Conservation (phyloP, 2,888 invertebrate genomes). For the Seira sanloemensis region DNA sequence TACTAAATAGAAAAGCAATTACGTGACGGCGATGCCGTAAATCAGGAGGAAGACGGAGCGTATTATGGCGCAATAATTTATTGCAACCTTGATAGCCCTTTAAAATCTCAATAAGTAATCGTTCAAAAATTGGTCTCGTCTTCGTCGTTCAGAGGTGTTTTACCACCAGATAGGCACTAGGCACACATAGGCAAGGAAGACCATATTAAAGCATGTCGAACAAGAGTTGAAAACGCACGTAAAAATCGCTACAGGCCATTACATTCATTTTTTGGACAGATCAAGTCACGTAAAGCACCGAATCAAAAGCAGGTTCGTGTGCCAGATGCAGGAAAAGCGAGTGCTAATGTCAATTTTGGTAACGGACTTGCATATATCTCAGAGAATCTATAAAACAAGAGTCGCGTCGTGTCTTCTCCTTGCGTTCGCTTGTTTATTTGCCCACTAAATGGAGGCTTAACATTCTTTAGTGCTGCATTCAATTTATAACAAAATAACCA, state of each 20-base stretch:
- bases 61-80: constrained; percentile 52
- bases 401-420: no score
- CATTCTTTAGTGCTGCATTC: no score
- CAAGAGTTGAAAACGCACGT: background rate
- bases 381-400: no score
- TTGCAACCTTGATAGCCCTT: constrained; percentile 62
- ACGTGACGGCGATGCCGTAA: background rate
- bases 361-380: background rate
- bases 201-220: background rate
- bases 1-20: background rate
- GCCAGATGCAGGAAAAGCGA: background rate
- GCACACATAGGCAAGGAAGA: no score
- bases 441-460: no score
- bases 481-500: constrained; percentile 12
- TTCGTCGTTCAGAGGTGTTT: background rate
- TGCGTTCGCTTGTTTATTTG: background rate
- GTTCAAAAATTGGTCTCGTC: background rate
- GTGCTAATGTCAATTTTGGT: background rate
- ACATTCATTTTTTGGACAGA: background rate
- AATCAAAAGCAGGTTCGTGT: background rate
- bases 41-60: constrained; percentile 38
- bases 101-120: constrained; percentile 57
- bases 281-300: constrained; percentile 52
- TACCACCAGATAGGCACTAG: background rate
- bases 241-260: background rate